phyloP scores from a whole-genome alignment of 1,140 invertebrate genomes.

The Forficula auricularia region DNA sequence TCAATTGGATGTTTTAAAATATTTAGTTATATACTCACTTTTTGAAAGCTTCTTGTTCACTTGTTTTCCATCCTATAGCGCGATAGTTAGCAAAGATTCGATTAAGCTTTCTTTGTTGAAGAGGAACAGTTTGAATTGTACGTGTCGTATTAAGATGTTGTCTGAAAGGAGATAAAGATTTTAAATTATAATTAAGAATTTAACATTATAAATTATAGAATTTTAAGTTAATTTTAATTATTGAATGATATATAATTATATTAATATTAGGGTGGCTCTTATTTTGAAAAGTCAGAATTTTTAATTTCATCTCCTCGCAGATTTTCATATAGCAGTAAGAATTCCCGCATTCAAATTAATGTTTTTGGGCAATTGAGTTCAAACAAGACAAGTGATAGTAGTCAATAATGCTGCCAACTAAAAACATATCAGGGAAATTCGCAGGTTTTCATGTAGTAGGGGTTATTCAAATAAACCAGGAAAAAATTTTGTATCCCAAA shows the following conservation, averaged over 20 bases:
- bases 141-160: constrained; percentile 55
- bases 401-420: too few relatives aligned
- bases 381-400: too few relatives aligned
- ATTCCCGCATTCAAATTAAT: too few relatives aligned
- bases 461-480: too few relatives aligned
- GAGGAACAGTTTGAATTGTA: constrained; percentile 31
- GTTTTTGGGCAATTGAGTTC: too few relatives aligned
- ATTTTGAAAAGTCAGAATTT: neutral
- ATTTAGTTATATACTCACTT: too few relatives aligned
- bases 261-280: neutral
- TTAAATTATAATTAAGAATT: constrained; percentile 9
- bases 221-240: neutral
- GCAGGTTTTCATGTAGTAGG: too few relatives aligned
- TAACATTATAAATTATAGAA: neutral
- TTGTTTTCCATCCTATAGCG: constrained; percentile 68
- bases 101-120: constrained; percentile 43
- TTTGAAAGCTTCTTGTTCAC: constrained; percentile 41
- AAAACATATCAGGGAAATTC: too few relatives aligned
- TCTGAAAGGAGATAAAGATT: constrained; percentile 41
- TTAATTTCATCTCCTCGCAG: neutral
- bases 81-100: constrained; percentile 62
- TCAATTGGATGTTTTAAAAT: too few relatives aligned
- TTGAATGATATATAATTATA: neutral
- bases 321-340: too few relatives aligned
- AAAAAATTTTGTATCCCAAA: too few relatives aligned